Evolutionary conservation across 2,797 vertebrate genomes (phyloP).

Genomic region (Gallinago solitaria): DNA sequence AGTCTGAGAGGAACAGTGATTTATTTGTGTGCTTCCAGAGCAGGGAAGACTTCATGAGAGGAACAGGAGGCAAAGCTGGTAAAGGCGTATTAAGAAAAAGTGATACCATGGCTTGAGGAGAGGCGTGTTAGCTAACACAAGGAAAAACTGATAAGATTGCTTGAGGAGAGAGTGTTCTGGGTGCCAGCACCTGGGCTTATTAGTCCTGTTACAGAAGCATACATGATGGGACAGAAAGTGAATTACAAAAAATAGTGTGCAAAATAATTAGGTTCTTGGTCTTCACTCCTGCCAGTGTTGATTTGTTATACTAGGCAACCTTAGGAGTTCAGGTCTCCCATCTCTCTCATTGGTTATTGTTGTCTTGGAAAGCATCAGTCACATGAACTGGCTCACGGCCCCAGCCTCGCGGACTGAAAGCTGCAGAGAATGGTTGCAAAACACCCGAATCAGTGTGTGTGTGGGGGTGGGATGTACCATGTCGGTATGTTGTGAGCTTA

Average conservation of each 20-base stretch:
- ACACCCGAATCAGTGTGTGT: neutral
- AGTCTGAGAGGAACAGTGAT: neutral
- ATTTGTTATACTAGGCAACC: neutral
- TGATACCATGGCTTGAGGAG: no score
- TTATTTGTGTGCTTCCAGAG: neutral
- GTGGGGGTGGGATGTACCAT: neutral
- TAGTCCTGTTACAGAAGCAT: neutral
- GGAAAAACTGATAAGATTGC: neutral
- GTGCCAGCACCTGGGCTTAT: neutral
- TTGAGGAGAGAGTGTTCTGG: neutral
- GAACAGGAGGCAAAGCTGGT: neutral
- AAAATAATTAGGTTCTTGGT: neutral
- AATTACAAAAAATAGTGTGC: neutral
- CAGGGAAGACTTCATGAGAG: neutral
- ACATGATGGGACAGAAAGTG: neutral
- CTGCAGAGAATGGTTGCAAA: neutral
- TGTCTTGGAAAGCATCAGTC: neutral
- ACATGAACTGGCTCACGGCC: fast-evolving
- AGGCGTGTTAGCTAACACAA: neutral
- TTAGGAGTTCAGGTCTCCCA: neutral
- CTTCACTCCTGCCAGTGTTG: neutral
- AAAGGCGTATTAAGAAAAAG: no score
- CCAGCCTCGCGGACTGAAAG: neutral
- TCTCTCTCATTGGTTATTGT: neutral
- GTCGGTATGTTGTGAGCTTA: fast-evolving